Evolutionary conservation across 1,140 invertebrate genomes (phyloP).

Genomic region (Ectropis grisescens): DNA sequence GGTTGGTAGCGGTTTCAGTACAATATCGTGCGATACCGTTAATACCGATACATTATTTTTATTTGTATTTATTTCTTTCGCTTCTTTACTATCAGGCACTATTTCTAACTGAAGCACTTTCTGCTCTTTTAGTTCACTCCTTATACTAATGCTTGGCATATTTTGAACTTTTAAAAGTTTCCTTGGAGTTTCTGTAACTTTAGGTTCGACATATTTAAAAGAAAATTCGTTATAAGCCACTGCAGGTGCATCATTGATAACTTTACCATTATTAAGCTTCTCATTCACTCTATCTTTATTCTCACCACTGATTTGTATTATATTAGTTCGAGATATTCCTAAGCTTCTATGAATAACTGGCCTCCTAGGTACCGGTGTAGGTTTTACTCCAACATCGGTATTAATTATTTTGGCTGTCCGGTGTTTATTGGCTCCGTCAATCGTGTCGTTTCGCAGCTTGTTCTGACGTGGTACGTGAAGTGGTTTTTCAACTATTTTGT

Average conservation of each 20-base stretch:
- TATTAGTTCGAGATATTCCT: slow-evolving; percentile 29
- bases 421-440: slow-evolving; percentile 11
- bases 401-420: slow-evolving; percentile 20
- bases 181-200: slow-evolving; percentile 10
- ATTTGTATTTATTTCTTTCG: slow-evolving; percentile 5
- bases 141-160: slow-evolving; percentile 62
- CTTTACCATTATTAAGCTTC: slow-evolving; percentile 24
- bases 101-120: slow-evolving; percentile 62
- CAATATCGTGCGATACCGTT: slow-evolving; percentile 29
- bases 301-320: slow-evolving; percentile 33
- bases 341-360: slow-evolving; percentile 27
- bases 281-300: slow-evolving; percentile 12
- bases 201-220: slow-evolving; percentile 32
- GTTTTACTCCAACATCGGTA: slow-evolving; percentile 22
- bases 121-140: slow-evolving; percentile 58
- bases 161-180: slow-evolving; percentile 44
- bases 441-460: slow-evolving; percentile 11
- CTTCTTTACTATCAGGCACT: slow-evolving; percentile 25
- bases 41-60: slow-evolving; percentile 47
- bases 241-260: slow-evolving; percentile 11
- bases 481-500: slow-evolving; percentile 39
- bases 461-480: slow-evolving; percentile 4
- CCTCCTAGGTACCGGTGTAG: slow-evolving; percentile 16
- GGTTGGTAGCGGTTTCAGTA: slow-evolving; percentile 4
- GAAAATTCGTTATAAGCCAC: slow-evolving; percentile 43